These are phyloP conservation scores for Corvus cornix DNA, from an alignment of 2,113 vertebrate species.

Conservation along the genomic window DNA sequence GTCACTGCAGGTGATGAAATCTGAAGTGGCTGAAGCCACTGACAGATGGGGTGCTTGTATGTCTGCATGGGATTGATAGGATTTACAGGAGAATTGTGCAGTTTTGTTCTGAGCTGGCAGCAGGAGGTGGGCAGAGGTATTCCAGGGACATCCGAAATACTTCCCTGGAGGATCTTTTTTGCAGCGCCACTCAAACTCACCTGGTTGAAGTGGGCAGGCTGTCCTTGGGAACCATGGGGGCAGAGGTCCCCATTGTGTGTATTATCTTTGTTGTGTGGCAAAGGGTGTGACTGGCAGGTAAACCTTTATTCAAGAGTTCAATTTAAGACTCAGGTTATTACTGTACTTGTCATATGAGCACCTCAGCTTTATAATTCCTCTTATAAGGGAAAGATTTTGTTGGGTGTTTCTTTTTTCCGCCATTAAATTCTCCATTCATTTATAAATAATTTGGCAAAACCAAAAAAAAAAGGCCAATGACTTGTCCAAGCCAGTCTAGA, in stretches of 20 bases:
- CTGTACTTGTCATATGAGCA: not conserved
- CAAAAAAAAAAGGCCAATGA: not conserved
- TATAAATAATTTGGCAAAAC: not conserved
- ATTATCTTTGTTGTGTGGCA: not conserved
- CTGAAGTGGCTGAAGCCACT: not conserved
- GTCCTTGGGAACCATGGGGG: not conserved
- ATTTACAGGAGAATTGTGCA: not conserved
- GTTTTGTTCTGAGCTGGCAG: not conserved
- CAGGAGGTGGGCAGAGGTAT: not conserved
- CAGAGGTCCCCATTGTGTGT: not conserved
- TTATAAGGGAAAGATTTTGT: not conserved
- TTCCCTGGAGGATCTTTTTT: not conserved
- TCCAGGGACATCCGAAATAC: not conserved
- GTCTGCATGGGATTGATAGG: not conserved
- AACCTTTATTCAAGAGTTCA: not conserved
- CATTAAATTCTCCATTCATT: not conserved
- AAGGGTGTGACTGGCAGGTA: not conserved
- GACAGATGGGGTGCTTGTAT: not conserved
- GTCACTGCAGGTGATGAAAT: not conserved
- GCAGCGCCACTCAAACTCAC: not conserved
- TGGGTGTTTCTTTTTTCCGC: accelerated
- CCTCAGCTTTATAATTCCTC: not conserved
- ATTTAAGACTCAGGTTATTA: not conserved
- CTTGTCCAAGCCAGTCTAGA: not conserved
- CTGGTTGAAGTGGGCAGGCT: not conserved